A percentile compares a stretch with the other conserved stretches of the same genome.
These are phyloP conservation scores for Ambastaia sidthimunki DNA, from an alignment of 2,797 vertebrate species.

Conservation along the genomic window DNA sequence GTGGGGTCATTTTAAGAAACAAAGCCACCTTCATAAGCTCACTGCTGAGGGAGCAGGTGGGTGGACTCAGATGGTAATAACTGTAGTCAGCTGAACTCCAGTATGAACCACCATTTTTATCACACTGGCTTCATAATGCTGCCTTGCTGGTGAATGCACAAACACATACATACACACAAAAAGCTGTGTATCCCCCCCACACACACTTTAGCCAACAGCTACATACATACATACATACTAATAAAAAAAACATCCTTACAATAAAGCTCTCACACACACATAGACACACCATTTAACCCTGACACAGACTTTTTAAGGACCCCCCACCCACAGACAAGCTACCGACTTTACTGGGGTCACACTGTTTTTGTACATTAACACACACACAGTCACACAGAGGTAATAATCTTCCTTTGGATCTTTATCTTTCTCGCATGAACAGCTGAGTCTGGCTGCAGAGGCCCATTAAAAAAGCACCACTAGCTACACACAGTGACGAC, in stretches of 20 bases:
- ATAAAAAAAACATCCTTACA: slow-evolving; percentile 26
- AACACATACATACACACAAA: slow-evolving; percentile 12
- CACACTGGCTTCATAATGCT: slow-evolving; percentile 26
- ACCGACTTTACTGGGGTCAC: background rate
- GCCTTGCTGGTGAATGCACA: slow-evolving; percentile 11
- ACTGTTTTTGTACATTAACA: slow-evolving; percentile 2
- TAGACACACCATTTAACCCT: background rate
- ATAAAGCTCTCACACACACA: slow-evolving; percentile 16
- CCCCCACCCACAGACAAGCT: background rate
- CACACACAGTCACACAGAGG: background rate
- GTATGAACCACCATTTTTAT: slow-evolving; percentile 33
- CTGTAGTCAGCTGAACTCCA: slow-evolving; percentile 34
- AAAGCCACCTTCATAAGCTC: slow-evolving; percentile 38
- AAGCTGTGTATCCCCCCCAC: background rate
- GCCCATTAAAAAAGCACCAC: background rate
- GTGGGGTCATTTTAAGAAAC: slow-evolving; percentile 40
- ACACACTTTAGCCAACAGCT: slow-evolving; percentile 1
- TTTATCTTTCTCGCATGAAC: slow-evolving; percentile 9
- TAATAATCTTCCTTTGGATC: slow-evolving; percentile 1
- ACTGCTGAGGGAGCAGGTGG: slow-evolving; percentile 50
- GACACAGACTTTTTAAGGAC: slow-evolving; percentile 24
- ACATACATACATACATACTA: background rate
- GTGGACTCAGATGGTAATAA: slow-evolving; percentile 48
- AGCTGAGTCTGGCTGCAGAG: slow-evolving; percentile 4
- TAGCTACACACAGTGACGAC: slow-evolving; percentile 22